Base-by-base conservation (phyloP, 2,888 invertebrate species). In the Trichacis sp. region DNA sequence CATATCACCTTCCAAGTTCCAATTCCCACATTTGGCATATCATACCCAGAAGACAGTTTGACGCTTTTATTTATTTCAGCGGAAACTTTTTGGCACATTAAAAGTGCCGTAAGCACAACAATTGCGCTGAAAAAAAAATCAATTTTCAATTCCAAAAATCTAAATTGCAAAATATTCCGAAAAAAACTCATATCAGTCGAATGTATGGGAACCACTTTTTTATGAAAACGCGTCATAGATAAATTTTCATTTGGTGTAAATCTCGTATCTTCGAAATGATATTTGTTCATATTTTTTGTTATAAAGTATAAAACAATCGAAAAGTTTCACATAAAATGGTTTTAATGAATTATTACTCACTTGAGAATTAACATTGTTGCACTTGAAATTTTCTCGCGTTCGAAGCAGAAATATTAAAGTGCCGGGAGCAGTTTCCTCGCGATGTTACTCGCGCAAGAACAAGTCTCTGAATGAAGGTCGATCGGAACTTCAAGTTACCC, bases 1-100 rank as follows among this genome's bases (percentile, higher is more conserved):
- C 8, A 24, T 5, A 24, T 24, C 8, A 69, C 69, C 67, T 69
- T 66, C 66, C 67, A 69, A 24, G 92, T 92, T 49, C 92, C 92
- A 72, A 92, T 85, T 19, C 92, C 92, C 47, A 92, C 81, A 36
- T 88, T 86, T n/a, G 92, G 92, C 88, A 92, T 91, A 69, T 87
- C 81, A 77, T 87, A 75, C 18, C 86, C 88, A 11, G 83, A 83
- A 58, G 76, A 77, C 62, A 84, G 65, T 53, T 69, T 71, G n/a
- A 81, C 63, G 40, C 72, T 63, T 48, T 75, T 63, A 24, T 24
- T 8, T 24, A 24, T 24, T 80, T 79, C 80, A 8, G 66, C 66
- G 40, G 67, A 48, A 56, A 60, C 57, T 47, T 33, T 33, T 3
- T 33, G 33, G 2, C 11, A 33, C 33, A 33, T 11, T n/a, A 33